Evolutionary conservation across 2,797 vertebrate genomes (phyloP).

Genomic region (Hippocampus kuda): DNA sequence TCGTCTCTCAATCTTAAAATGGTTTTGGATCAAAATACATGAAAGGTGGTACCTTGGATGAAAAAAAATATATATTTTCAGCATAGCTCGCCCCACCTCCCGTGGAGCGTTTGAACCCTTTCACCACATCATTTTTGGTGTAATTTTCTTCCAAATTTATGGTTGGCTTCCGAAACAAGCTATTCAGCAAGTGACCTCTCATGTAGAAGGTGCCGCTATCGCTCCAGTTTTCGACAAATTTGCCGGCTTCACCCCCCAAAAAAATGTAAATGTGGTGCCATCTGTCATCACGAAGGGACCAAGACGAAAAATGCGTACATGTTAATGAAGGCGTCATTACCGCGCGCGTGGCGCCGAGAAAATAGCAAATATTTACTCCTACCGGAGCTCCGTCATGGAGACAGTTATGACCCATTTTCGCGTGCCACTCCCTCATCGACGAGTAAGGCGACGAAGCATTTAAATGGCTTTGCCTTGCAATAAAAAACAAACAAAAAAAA

Average conservation of each 20-base stretch:
- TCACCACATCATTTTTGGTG: background rate
- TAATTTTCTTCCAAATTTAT: background rate
- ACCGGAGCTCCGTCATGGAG: background rate
- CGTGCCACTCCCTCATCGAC: background rate
- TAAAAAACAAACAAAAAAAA: no score
- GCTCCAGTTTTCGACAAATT: background rate
- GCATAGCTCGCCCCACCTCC: no score
- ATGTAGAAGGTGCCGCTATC: background rate
- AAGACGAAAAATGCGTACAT: conserved; percentile 3
- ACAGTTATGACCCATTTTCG: conserved; percentile 5
- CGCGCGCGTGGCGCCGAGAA: background rate
- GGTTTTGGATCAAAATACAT: no score
- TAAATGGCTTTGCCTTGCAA: background rate
- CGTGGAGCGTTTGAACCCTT: background rate
- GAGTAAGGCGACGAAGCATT: background rate
- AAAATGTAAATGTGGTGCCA: background rate
- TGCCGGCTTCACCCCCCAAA: background rate
- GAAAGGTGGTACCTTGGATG: no score
- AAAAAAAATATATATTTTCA: no score
- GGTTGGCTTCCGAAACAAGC: background rate
- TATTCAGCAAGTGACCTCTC: background rate
- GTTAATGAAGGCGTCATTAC: conserved; percentile 4
- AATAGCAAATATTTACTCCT: conserved; percentile 5
- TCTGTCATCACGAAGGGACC: background rate
- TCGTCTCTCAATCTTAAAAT: no score